phyloP scores from a whole-genome alignment of 2,113 vertebrate genomes.

The Nothocercus nigrocapillus region DNA sequence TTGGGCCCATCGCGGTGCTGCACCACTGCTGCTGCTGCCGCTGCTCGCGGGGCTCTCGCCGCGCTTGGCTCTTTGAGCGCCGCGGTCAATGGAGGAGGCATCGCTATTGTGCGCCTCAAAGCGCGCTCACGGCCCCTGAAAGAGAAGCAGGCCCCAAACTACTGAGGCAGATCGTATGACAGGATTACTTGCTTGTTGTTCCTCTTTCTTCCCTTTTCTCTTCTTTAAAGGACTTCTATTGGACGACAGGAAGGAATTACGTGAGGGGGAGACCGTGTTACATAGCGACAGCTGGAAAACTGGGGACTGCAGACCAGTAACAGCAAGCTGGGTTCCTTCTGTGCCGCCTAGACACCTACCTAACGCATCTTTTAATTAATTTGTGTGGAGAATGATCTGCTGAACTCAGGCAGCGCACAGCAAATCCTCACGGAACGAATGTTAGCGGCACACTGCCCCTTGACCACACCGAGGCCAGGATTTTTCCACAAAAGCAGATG shows the following conservation, averaged over 20 bases:
- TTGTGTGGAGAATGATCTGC: constrained; percentile 17
- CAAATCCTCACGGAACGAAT: background rate
- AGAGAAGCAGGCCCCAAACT: constrained; percentile 71
- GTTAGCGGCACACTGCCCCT: background rate
- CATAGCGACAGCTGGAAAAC: constrained; percentile 76
- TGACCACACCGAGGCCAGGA: rapidly evolving
- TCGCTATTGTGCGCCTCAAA: constrained; percentile 76
- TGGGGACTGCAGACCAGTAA: constrained; percentile 62
- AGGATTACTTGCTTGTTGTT: constrained; percentile 73
- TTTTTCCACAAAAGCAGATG: background rate
- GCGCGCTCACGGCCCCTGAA: constrained; percentile 71
- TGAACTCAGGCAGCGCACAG: background rate
- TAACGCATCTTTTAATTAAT: constrained; percentile 71
- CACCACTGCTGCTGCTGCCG: constrained; percentile 71
- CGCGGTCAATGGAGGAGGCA: constrained; percentile 70
- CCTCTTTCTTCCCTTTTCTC: constrained; percentile 53
- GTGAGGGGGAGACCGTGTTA: constrained; percentile 66
- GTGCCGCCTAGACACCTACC: constrained; percentile 56
- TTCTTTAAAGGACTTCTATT: constrained; percentile 56
- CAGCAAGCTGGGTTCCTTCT: constrained; percentile 63
- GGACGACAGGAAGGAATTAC: constrained; percentile 66
- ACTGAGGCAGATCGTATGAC: constrained; percentile 74
- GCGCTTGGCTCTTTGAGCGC: constrained; percentile 70
- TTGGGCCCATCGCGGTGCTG: constrained; percentile 67
- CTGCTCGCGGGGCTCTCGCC: constrained; percentile 51